Evolutionary conservation across 1,140 invertebrate species (phyloP), one percentile per base, ranked within the genome.

Genomic region (Achroia grisella): DNA sequence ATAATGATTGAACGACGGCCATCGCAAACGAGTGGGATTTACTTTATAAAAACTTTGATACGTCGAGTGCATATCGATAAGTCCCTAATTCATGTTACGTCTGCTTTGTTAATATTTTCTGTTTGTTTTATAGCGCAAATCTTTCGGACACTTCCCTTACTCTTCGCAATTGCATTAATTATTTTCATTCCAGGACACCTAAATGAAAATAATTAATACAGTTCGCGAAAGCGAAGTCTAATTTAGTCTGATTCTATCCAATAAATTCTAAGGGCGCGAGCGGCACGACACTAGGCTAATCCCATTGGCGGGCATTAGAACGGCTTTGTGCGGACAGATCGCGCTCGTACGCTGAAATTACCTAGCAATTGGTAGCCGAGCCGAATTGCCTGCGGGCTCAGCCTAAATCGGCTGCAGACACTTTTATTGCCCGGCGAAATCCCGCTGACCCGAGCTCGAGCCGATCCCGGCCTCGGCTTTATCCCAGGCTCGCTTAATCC

Each of bases 381-480:
- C 57, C 64, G 75, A 84, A 81, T 84, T 78, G 77, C 80, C 77
- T 71, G 59, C 51, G 68, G 76, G 76, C 79, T 83, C 77, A 73
- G 70, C 55, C 67, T 81, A 79, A 81, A 84, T 81, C 80, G 80
- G 78, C 74, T 84, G 80, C 73, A 86, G 83, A 87, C 83, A 87
- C 83, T 87, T 87, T 87, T 87, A 87, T 87, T 87, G 80, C 80
- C 70, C 62, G 64, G 56, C 67, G 51, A 82, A 85, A 84, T 81
- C 81, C 79, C 71, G 70, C 67, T 77, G 80, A 79, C 80, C 79
- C 75, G 74, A 64, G 63, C 64, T 72, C 66, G 55, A 64, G 58
- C 56, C 51, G 68, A 62, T 69, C 17, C 66, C 69, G 58, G 56
- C 51, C 61, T 60, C 48, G 55, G 63, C 48, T 73, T 78, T 81